A percentile compares a stretch with the other conserved stretches of the same genome.
phyloP scores from a whole-genome alignment of 1,140 invertebrate genomes.

The Drosophila pseudoananassae region DNA sequence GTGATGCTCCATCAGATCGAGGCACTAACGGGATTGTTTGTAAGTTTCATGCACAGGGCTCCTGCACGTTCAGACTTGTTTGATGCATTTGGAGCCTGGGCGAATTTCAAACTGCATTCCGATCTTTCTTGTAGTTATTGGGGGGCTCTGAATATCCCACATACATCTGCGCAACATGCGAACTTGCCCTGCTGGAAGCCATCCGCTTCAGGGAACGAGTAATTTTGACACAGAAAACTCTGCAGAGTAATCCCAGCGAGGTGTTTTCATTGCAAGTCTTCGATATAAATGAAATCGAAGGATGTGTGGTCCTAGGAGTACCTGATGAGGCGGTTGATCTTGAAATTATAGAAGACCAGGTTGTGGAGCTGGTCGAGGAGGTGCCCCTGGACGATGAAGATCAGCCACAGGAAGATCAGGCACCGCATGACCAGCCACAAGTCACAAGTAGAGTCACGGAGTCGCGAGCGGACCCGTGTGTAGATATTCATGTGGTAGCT shows the following conservation, averaged over 20 bases:
- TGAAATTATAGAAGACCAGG: constrained; percentile 15
- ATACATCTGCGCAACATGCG: constrained; percentile 60
- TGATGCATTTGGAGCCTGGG: constrained; percentile 10
- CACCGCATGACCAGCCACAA: not conserved
- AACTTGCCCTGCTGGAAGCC: constrained; percentile 47
- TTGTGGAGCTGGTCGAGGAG: not conserved
- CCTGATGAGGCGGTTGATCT: constrained; percentile 7
- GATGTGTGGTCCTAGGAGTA: not conserved
- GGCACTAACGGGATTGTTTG: constrained; percentile 57
- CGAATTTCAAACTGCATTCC: not conserved
- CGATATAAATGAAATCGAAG: constrained; percentile 23
- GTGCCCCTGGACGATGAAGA: not conserved
- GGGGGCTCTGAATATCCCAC: constrained; percentile 29
- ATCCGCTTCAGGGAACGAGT: constrained; percentile 57
- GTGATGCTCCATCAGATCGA: constrained; percentile 66
- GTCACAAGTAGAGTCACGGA: no score
- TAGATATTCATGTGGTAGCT: not conserved
- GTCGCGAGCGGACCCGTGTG: not conserved
- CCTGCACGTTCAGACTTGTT: constrained; percentile 18
- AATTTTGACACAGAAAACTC: constrained; percentile 54
- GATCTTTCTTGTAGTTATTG: constrained; percentile 28
- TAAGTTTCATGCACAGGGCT: constrained; percentile 22
- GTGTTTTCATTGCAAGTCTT: constrained; percentile 19
- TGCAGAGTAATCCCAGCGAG: constrained; percentile 19
- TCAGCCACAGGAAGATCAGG: not conserved